Evolutionary conservation across 1,140 invertebrate species (phyloP).

Genomic region (Drosophila baimaii): DNA sequence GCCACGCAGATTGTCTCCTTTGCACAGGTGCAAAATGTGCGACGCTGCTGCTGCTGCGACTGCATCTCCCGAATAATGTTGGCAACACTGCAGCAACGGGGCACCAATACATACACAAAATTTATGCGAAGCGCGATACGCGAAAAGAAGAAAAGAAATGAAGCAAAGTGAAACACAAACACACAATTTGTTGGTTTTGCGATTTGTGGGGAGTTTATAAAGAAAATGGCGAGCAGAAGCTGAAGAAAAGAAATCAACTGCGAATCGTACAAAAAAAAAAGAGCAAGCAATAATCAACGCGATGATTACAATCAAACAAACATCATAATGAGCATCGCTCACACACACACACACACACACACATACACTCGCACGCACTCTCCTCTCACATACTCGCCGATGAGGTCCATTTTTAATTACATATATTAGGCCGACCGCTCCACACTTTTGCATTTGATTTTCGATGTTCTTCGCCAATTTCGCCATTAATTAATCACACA

Average conservation of each 20-base stretch:
- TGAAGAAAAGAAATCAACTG: slow-evolving; percentile 34
- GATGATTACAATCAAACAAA: slow-evolving; percentile 49
- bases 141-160: slow-evolving; percentile 55
- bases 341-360: slow-evolving; percentile 33
- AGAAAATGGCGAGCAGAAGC: slow-evolving; percentile 43
- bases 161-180: slow-evolving; percentile 51
- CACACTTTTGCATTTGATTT: slow-evolving; percentile 48
- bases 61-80: slow-evolving; percentile 63
- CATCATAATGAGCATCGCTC: slow-evolving; percentile 36
- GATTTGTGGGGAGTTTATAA: slow-evolving; percentile 23
- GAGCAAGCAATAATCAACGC: slow-evolving; percentile 35
- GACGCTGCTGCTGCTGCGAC: slow-evolving; percentile 22
- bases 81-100: slow-evolving; percentile 72
- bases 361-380: slow-evolving; percentile 32
- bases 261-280: slow-evolving; percentile 22
- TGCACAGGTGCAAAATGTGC: slow-evolving; percentile 75
- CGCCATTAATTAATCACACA: slow-evolving; percentile 68
- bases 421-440: slow-evolving; percentile 58
- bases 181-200: slow-evolving; percentile 28
- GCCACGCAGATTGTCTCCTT: slow-evolving; percentile 56
- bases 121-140: slow-evolving; percentile 67
- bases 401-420: slow-evolving; percentile 73
- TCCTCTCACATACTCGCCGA: slow-evolving; percentile 22
- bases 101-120: slow-evolving; percentile 79
- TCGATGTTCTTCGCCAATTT: slow-evolving; percentile 46